Base-by-base conservation (phyloP, 2,888 invertebrate species). In the Hydroisotoma schaefferi region DNA sequence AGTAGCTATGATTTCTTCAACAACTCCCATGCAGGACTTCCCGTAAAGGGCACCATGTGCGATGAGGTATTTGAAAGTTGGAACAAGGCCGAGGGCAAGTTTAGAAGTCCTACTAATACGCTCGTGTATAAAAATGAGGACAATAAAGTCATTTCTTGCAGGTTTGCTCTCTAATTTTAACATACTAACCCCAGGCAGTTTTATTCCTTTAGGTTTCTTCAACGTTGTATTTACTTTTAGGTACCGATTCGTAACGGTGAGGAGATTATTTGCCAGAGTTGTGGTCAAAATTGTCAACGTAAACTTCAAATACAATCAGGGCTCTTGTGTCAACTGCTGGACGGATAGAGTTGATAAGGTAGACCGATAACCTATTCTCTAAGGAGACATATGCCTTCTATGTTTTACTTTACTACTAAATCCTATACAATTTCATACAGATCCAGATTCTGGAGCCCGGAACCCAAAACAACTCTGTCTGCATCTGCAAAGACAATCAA, bases 1-100 rank as follows among this genome's bases (percentile, higher is more conserved):
- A 92, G 92, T 0, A 92, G 92, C 75, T 93, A 92, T 75, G 92
- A 93, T 75, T 93, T 92, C 80, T 93, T 92, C 79, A 92, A 93
- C 77, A 90, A 91, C 74, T 91, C 90, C 0, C 85, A 87, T 54
- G 87, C 88, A 68, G 93, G 93, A 0, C 89, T 88, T 67, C 86
- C 88, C 0, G 87, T 92, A 0, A 83, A 84, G 0, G 87, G 85
- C 22, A 90, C 89, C 0, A 84, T 86, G 2, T 94, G 93, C 75
- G 93, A 94, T 74, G 91, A 93, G 75, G 85, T 88, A 1, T 90
- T 92, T 75, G 86, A 88, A 10, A 88, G 90, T 0, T 92, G 91
- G 90, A 86, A 86, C 73, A 84, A 85, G 61, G 81, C 85, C 6
- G 70, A 68, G 8, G 92, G 92, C 0, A 81, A 83, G 64, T 80